These are phyloP conservation scores for Xyliphius kryptos DNA, from an alignment of 2,113 vertebrate genomes.

Conservation along the genomic window DNA sequence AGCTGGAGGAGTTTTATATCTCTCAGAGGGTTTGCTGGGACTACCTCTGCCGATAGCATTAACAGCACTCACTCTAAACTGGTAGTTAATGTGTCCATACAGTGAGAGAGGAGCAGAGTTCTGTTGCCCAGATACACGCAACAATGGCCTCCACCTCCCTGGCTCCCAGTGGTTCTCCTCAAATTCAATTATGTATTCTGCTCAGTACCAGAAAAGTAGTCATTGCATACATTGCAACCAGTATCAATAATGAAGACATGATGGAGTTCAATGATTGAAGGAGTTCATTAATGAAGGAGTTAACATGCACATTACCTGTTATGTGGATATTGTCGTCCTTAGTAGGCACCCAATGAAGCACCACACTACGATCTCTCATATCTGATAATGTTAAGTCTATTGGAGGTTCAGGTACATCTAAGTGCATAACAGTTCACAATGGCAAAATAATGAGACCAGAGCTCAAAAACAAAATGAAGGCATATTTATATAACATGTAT, in stretches of 20 bases:
- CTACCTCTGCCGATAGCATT: conserved; percentile 79
- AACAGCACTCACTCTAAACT: conserved; percentile 79
- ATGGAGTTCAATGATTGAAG: too few relatives aligned
- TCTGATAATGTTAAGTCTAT: conserved; percentile 66
- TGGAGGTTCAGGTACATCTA: conserved; percentile 84
- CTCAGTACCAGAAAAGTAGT: conserved; percentile 27
- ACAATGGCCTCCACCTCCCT: conserved; percentile 73
- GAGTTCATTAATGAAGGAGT: too few relatives aligned
- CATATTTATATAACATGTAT: too few relatives aligned
- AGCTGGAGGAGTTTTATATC: conserved; percentile 74
- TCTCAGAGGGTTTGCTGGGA: conserved; percentile 72
- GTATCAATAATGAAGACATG: too few relatives aligned
- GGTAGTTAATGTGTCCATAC: conserved; percentile 76
- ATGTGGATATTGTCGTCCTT: conserved; percentile 77
- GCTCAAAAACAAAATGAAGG: too few relatives aligned
- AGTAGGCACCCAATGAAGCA: conserved; percentile 75
- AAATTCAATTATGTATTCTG: conserved; percentile 85
- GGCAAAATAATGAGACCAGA: not conserved
- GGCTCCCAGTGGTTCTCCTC: conserved; percentile 79
- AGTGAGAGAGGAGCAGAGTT: conserved; percentile 65
- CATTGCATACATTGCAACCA: too few relatives aligned
- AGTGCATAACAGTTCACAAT: too few relatives aligned
- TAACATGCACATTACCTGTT: conserved; percentile 66
- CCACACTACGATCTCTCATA: conserved; percentile 64
- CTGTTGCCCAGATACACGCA: conserved; percentile 63